Evolutionary conservation across 2,113 vertebrate genomes (phyloP).

Genomic region (Cynopterus brachyotis): DNA sequence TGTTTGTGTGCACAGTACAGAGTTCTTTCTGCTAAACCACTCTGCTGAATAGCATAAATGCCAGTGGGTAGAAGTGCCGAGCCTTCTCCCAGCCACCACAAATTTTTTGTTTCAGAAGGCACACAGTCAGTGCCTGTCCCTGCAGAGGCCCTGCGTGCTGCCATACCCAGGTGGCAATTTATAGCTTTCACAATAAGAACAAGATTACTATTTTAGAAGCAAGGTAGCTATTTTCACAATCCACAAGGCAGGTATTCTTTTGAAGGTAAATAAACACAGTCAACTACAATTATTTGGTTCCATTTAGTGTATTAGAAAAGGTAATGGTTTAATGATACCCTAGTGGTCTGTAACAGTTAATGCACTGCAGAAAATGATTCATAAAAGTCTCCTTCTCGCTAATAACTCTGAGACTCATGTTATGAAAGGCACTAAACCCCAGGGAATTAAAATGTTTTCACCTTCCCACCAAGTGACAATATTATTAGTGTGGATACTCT

Average conservation of each 20-base stretch:
- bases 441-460: constrained; percentile 6
- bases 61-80: not conserved
- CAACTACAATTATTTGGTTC: constrained; percentile 59
- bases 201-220: constrained; percentile 53
- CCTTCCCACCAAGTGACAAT: not conserved
- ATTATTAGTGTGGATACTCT: constrained; percentile 17
- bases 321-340: constrained; percentile 63
- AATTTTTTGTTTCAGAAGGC: not conserved
- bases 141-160: rapidly evolving
- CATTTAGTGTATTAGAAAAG: constrained; percentile 55
- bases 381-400: constrained; percentile 32
- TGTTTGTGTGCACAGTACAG: not conserved
- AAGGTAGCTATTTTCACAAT: constrained; percentile 66
- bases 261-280: constrained; percentile 64
- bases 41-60: not conserved
- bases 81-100: not conserved
- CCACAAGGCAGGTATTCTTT: constrained; percentile 54
- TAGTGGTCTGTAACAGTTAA: constrained; percentile 37
- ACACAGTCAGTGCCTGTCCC: not conserved
- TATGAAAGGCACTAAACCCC: constrained; percentile 36
- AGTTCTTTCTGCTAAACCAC: not conserved
- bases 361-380: constrained; percentile 37
- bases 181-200: constrained; percentile 7
- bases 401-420: constrained; percentile 15
- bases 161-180: not conserved